These are phyloP conservation scores for Mungos mungo DNA, from an alignment of 2,113 vertebrate genomes.

Conservation along the genomic window DNA sequence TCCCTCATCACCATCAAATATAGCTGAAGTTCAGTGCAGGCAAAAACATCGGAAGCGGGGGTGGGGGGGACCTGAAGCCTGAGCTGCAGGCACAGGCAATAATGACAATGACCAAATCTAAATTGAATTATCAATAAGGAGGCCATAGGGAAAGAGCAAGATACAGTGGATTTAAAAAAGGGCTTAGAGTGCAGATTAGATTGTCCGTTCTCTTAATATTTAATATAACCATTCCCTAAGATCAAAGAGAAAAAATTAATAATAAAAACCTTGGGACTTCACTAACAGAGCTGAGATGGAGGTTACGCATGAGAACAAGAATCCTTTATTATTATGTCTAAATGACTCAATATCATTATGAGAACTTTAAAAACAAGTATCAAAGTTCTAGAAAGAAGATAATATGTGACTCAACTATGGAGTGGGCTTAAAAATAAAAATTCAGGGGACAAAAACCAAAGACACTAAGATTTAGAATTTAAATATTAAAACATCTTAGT, in stretches of 20 bases:
- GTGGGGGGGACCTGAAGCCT: background rate
- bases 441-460: background rate
- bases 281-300: background rate
- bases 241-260: slow-evolving; percentile 1
- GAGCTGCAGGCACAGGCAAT: slow-evolving; percentile 5
- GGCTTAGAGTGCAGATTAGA: background rate
- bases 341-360: background rate
- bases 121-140: slow-evolving; percentile 48
- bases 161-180: background rate
- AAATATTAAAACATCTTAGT: background rate
- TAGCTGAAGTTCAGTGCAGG: background rate
- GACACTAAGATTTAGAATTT: background rate
- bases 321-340: background rate
- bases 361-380: slow-evolving; percentile 27
- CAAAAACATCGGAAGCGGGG: background rate
- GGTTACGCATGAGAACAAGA: slow-evolving; percentile 27
- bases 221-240: slow-evolving; percentile 16
- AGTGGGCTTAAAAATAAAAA: slow-evolving; percentile 30
- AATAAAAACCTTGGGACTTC: background rate
- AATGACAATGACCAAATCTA: slow-evolving; percentile 35
- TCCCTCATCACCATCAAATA: background rate
- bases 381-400: slow-evolving; percentile 5
- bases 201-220: background rate
- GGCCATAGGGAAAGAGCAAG: background rate
- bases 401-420: background rate